phyloP scores from a whole-genome alignment of 2,888 invertebrate genomes.

The Blastobasis adustella region DNA sequence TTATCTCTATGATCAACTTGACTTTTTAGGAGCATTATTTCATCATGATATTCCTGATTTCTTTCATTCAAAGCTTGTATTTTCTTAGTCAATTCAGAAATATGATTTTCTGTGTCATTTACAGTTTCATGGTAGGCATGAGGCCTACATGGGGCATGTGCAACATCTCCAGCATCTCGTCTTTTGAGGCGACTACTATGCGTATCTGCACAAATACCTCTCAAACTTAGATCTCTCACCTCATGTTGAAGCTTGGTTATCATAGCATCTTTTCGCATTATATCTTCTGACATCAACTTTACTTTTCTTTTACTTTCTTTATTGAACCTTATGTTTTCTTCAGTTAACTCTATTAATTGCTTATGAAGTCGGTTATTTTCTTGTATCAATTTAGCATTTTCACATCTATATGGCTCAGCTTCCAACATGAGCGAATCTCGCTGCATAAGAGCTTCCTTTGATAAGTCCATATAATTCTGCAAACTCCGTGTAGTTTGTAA shows the following conservation, averaged over 20 bases:
- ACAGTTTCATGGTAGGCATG: conserved; percentile 37
- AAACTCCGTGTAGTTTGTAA: conserved; percentile 91
- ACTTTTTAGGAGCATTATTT: conserved; percentile 48
- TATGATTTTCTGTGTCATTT: conserved; percentile 52
- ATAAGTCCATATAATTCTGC: conserved; percentile 86
- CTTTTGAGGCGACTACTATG: conserved; percentile 57
- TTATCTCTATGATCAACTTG: conserved; percentile 75
- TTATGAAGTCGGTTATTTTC: conserved; percentile 84
- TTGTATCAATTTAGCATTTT: conserved; percentile 83
- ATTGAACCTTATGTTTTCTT: conserved; percentile 74
- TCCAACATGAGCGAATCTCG: conserved; percentile 80
- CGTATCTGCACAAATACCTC: conserved; percentile 63
- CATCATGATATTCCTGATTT: conserved; percentile 50
- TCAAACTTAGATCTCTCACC: conserved; percentile 53
- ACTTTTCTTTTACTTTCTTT: conserved; percentile 78
- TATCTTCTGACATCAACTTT: conserved; percentile 76
- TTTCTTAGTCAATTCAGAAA: conserved; percentile 55
- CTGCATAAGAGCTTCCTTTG: conserved; percentile 81
- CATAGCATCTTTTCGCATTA: conserved; percentile 66
- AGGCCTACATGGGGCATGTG: conserved; percentile 33
- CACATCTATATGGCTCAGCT: conserved; percentile 86
- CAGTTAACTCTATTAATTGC: conserved; percentile 78
- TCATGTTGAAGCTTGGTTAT: conserved; percentile 62
- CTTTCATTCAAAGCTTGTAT: conserved; percentile 59
- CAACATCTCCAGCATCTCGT: conserved; percentile 37